A percentile compares a stretch with the other conserved stretches of the same genome.
Evolutionary conservation across 2,113 vertebrate species (phyloP).

Genomic region (Marcusenius ussheri): DNA sequence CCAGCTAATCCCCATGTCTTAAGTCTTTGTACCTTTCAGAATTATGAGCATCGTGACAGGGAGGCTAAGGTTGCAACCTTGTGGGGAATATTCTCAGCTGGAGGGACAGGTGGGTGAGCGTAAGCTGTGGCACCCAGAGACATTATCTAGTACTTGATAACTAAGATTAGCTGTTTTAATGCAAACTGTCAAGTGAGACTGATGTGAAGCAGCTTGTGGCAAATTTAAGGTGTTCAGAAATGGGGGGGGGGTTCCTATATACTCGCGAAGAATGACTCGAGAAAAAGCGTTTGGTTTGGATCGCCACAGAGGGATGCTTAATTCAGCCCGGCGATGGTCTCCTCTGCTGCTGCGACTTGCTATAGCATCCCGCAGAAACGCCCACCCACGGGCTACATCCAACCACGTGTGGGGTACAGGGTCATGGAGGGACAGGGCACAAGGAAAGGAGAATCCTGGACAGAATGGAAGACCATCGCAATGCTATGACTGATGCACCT

Average conservation of each 20-base stretch:
- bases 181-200: neutral
- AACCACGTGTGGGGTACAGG: neutral
- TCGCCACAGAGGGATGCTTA: neutral
- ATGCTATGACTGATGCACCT: neutral
- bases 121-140: neutral
- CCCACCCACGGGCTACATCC: neutral
- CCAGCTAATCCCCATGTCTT: neutral
- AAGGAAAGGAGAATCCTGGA: neutral
- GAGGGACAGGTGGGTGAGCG: neutral
- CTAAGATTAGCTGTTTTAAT: neutral
- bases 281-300: neutral
- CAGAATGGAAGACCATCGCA: neutral
- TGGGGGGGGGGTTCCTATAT: neutral
- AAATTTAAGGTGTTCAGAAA: neutral
- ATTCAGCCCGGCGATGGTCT: neutral
- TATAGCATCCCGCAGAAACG: neutral
- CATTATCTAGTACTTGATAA: neutral
- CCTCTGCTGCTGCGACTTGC: neutral
- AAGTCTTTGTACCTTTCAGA: neutral
- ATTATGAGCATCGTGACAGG: neutral
- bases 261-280: neutral
- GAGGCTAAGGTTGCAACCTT: neutral
- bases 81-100: neutral
- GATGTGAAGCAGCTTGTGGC: neutral
- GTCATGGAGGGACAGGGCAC: neutral